Base-by-base conservation (phyloP, 2,888 invertebrate genomes). In the Hyposoter dolosus region DNA sequence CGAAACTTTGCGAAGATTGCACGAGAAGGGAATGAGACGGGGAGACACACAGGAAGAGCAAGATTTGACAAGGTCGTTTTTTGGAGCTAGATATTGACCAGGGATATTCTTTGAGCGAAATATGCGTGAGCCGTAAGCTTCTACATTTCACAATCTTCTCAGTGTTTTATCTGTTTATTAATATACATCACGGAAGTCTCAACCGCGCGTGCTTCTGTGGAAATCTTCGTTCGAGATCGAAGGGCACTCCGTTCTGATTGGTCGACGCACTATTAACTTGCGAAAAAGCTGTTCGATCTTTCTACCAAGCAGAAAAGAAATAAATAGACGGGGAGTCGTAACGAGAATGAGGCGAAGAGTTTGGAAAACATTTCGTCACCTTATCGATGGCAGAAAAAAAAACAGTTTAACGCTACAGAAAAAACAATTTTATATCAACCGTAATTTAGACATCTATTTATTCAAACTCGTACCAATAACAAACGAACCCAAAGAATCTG, bases 71-170 rank as follows among this genome's bases (percentile, higher is more conserved):
- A 60, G 60, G 60, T 60, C 28, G 28, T 15, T 60, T 28, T 60
- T 60, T 60, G 60, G 60, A 60, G 28, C 60, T 28, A 60, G 60
- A 60, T 15, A 60, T 60, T 60, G 60, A 60, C 28, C 60, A 60
- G 60, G 28, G 28, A 15, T 28, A 60, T 28, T 28, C 28, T 60
- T 60, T 6, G 60, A 60, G 28, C 15, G 23, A 60, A 60, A 56
- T 56, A 23, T 60, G 15, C 12, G 60, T 15, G 28, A 15, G 40
- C 40, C 28, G 15, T 28, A 15, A 60, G 23, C 28, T 60, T 60
- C 15, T 28, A 1, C 15, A 23, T 28, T 60, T 60, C 60, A 28
- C 60, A 60, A 60, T 60, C 60, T 28, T 28, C 60, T 15, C 28
- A 28, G 1, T 60, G 1, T 60, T 28, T 60, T 60, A 60, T 60